phyloP scores from a whole-genome alignment of 2,113 vertebrate species.

The Phalacrocorax brasilianus region DNA sequence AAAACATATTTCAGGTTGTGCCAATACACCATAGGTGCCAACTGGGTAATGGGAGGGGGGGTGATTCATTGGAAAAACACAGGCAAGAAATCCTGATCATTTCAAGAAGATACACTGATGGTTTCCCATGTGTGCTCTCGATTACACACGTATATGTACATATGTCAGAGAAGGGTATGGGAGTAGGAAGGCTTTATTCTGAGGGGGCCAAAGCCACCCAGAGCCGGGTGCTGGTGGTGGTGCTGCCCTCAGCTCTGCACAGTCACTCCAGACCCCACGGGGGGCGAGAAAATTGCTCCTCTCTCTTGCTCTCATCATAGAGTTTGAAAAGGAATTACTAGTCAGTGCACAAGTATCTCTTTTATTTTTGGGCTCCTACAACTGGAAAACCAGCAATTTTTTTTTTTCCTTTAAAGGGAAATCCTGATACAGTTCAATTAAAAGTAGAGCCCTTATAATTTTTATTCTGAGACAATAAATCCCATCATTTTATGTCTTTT shows the following conservation, averaged over 20 bases:
- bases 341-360: background rate
- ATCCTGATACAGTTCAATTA: background rate
- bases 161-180: accelerated
- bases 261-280: accelerated
- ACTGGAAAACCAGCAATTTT: background rate
- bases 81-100: background rate
- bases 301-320: background rate
- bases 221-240: background rate
- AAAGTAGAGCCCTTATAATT: background rate
- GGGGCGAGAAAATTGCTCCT: background rate
- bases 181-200: background rate
- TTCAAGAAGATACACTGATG: background rate
- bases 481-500: accelerated
- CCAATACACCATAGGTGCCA: background rate
- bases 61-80: background rate
- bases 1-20: background rate
- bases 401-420: background rate
- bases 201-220: background rate
- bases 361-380: background rate
- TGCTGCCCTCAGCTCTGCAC: accelerated
- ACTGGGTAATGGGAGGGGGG: background rate
- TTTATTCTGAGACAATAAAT: background rate
- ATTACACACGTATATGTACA: accelerated
- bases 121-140: background rate
- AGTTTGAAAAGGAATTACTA: background rate